Evolutionary conservation across 2,888 invertebrate species (phyloP), one percentile per base, ranked within the genome.

Genomic region (Anorthoa munda): DNA sequence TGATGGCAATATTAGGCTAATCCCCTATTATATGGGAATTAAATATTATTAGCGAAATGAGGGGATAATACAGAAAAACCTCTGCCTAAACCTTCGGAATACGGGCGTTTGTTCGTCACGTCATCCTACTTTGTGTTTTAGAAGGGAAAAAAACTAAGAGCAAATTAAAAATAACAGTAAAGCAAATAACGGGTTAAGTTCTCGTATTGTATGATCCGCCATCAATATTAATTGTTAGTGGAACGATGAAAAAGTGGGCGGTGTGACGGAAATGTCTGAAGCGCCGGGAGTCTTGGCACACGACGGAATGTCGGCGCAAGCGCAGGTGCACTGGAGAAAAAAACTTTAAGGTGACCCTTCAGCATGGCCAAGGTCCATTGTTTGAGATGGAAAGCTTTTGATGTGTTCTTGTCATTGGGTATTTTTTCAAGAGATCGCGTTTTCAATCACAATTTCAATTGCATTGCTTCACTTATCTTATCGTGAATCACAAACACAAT

Each of bases 141-240:
- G 4, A 55, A 50, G 5, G 5, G 9, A 4, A 63, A 68, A 67
- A 66, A 53, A 9, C 13, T 18, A 17, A 26, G 45, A n/a, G n/a
- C 18, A n/a, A 68, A 63, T 72, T 63, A 63, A 69, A 77, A 81
- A 68, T 72, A 83, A 82, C 82, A 75, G 80, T 82, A 79, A 72
- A 66, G 26, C 58, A 55, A 76, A 69, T 65, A 82, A 82, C 79
- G 72, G 81, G 72, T 72, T 77, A 60, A 31, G 50, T 39, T 9
- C 39, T 39, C 39, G 39, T 70, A 72, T 71, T 51, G 76, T 74
- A 72, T 79, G 76, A 82, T 70, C 59, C 78, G 72, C 72, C 84
- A 92, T 94, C 87, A 92, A 93, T 94, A 93, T 93, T 94, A 86
- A 94, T 93, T 84, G 84, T 88, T 75, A 84, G 75, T 88, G 84